Evolutionary conservation across 2,888 invertebrate genomes (phyloP).

Genomic region (Oxystoma pomonae): DNA sequence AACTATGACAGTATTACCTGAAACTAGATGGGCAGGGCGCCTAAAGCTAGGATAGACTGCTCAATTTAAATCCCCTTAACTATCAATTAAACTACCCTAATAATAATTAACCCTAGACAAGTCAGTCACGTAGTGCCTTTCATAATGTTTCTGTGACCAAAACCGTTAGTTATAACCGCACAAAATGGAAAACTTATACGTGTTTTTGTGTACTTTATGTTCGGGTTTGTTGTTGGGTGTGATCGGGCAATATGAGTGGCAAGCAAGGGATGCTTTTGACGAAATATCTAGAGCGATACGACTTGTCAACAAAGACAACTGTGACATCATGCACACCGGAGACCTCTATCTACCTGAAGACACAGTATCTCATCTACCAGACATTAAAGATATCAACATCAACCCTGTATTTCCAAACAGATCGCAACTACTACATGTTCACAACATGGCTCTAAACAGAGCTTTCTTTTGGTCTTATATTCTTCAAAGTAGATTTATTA

Average conservation of each 20-base stretch:
- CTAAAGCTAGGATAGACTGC: neutral
- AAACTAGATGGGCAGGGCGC: neutral
- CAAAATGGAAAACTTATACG: neutral
- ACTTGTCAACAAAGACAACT: slow-evolving; percentile 81
- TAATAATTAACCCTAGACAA: neutral
- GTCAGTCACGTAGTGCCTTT: neutral
- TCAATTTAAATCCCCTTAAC: neutral
- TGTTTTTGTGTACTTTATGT: neutral
- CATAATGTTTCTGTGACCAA: neutral
- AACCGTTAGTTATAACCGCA: too few species aligned
- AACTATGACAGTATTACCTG: neutral
- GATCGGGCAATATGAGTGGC: slow-evolving; percentile 90
- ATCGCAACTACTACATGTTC: slow-evolving; percentile 86
- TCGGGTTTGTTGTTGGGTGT: slow-evolving; percentile 32
- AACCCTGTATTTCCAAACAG: slow-evolving; percentile 94
- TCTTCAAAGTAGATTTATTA: slow-evolving; percentile 81
- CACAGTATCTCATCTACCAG: slow-evolving; percentile 85
- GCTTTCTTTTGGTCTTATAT: slow-evolving; percentile 97
- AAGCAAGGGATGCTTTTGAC: slow-evolving; percentile 84
- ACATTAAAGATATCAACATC: slow-evolving; percentile 90
- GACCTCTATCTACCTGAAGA: slow-evolving; percentile 82
- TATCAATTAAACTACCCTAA: neutral
- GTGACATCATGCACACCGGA: slow-evolving; percentile 78
- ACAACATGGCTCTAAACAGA: slow-evolving; percentile 94
- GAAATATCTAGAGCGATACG: slow-evolving; percentile 81